phyloP scores from a whole-genome alignment of 1,140 invertebrate genomes.

The Heliconius hermathena region DNA sequence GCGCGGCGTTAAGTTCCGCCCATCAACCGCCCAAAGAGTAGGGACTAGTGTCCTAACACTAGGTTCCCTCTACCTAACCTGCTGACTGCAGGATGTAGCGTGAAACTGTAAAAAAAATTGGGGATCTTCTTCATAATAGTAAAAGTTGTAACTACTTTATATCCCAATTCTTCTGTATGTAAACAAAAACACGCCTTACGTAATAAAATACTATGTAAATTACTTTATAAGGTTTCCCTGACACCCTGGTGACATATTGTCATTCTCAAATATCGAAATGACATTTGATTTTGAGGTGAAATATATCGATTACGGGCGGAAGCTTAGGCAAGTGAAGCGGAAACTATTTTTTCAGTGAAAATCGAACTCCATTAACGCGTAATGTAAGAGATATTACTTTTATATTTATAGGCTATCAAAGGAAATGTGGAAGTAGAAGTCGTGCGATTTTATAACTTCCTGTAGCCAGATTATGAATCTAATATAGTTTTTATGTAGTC shows the following conservation, averaged over 20 bases:
- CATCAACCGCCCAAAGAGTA: too few species aligned
- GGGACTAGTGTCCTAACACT: too few species aligned
- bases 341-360: conserved; percentile 33
- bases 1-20: too few species aligned
- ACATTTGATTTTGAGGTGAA: conserved; percentile 40
- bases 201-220: conserved; percentile 33
- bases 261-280: conserved; percentile 38
- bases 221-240: conserved; percentile 32
- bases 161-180: too few species aligned
- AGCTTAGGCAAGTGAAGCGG: conserved; percentile 34
- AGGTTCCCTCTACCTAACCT: too few species aligned
- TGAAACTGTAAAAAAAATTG: too few species aligned
- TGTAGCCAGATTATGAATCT: not conserved
- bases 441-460: not conserved
- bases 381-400: conserved; percentile 24
- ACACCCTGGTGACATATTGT: conserved; percentile 37
- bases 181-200: conserved; percentile 7
- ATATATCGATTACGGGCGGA: conserved; percentile 41
- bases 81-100: too few species aligned
- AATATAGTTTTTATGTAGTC: conserved; percentile 1
- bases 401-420: conserved; percentile 13
- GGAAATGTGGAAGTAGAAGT: not conserved
- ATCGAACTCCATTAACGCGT: conserved; percentile 32
- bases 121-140: too few species aligned
- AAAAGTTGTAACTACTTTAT: too few species aligned